Conservation (phyloP, 2,888 invertebrate genomes). For the Mactromeris polynyma region DNA sequence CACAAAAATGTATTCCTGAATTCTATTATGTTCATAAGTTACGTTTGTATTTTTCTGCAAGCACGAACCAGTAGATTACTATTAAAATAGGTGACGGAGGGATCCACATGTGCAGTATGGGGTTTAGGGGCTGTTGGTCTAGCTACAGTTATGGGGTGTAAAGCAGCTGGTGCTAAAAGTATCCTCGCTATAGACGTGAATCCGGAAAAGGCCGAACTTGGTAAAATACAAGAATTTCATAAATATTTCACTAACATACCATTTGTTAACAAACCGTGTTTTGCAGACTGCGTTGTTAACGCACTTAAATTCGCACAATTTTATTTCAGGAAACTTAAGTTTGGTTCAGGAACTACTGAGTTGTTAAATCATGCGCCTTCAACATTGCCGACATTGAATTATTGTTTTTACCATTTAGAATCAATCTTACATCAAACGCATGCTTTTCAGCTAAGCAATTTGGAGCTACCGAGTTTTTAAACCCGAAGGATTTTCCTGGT, state of each 20-base stretch:
- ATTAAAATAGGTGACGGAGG: constrained; percentile 91
- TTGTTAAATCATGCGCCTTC: not conserved
- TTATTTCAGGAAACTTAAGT: not conserved
- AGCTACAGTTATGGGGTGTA: constrained; percentile 86
- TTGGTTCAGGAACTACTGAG: not conserved
- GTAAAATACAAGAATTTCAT: constrained; percentile 72
- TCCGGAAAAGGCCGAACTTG: constrained; percentile 88
- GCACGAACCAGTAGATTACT: too few species aligned
- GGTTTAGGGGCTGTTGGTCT: constrained; percentile 87
- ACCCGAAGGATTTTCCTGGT: constrained; percentile 91
- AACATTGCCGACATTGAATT: not conserved
- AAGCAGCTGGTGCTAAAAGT: constrained; percentile 83
- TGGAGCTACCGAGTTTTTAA: constrained; percentile 97
- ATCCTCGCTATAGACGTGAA: constrained; percentile 87
- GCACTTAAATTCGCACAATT: not conserved
- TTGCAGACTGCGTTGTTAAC: not conserved
- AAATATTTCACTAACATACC: not conserved
- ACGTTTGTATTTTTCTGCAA: too few species aligned
- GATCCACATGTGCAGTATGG: constrained; percentile 85
- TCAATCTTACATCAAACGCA: too few species aligned
- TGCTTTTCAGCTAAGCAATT: constrained; percentile 93
- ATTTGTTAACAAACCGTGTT: not conserved
- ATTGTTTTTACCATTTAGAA: not conserved
- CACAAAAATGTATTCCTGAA: too few species aligned
- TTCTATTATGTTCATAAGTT: too few species aligned